phyloP scores from a whole-genome alignment of 2,113 vertebrate genomes.

The Clarias magur region DNA sequence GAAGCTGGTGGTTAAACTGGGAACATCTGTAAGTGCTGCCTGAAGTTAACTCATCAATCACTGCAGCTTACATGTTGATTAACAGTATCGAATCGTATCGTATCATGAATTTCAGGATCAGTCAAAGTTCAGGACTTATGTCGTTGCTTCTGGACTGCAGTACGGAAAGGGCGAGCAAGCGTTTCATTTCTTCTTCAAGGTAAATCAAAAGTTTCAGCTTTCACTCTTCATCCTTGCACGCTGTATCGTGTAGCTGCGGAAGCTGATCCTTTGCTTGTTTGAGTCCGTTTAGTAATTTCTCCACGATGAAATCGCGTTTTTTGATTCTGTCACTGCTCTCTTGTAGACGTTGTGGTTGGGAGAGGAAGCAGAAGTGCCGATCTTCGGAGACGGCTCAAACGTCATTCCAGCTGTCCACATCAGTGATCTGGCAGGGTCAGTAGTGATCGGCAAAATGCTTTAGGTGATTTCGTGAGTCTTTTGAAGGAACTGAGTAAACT shows the following conservation, averaged over 20 bases:
- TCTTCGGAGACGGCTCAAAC: constrained; percentile 86
- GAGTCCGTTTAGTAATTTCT: background rate
- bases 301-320: background rate
- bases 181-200: constrained; percentile 91
- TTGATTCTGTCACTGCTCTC: background rate
- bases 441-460: background rate
- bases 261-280: background rate
- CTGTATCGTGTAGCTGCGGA: background rate
- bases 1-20: constrained; percentile 82
- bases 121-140: constrained; percentile 77
- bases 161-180: constrained; percentile 88
- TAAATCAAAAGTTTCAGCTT: constrained; percentile 52
- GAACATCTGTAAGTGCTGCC: constrained; percentile 80
- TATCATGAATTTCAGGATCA: constrained; percentile 70
- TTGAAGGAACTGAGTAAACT: background rate
- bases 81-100: background rate
- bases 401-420: constrained; percentile 86
- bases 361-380: constrained; percentile 69
- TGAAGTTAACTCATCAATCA: background rate
- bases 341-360: constrained; percentile 83
- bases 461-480: background rate
- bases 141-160: constrained; percentile 86
- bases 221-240: background rate
- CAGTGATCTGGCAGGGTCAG: constrained; percentile 84
- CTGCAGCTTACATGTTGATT: background rate